phyloP scores from a whole-genome alignment of 2,113 vertebrate species.

The Pheucticus melanocephalus region DNA sequence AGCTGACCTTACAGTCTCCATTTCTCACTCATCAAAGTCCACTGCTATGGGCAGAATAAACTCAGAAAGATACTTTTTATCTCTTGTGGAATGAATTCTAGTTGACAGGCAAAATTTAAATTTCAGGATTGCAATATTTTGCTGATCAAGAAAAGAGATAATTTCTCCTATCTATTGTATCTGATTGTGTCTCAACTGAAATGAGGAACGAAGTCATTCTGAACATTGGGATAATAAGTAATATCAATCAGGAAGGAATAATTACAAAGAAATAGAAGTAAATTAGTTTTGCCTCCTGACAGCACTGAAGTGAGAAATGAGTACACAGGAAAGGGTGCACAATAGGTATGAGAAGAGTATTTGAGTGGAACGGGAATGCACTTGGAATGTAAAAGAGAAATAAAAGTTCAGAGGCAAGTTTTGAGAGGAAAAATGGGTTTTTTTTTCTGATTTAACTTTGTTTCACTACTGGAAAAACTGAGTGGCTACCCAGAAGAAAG shows the following conservation, averaged over 20 bases:
- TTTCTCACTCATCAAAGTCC: background rate
- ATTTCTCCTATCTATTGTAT: conserved; percentile 46
- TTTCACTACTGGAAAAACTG: conserved; percentile 4
- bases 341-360: conserved; percentile 25
- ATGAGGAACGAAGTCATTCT: conserved; percentile 41
- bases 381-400: conserved; percentile 38
- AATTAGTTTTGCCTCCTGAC: conserved; percentile 48
- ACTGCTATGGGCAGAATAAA: background rate
- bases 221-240: conserved; percentile 53
- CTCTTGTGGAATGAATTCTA: background rate
- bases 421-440: background rate
- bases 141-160: conserved; percentile 41
- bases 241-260: conserved; percentile 61
- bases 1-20: background rate
- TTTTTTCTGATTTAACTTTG: conserved; percentile 34
- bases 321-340: background rate
- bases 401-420: background rate
- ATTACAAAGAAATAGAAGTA: conserved; percentile 58
- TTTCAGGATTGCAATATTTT: conserved; percentile 31
- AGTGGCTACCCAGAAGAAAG: background rate
- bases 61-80: background rate
- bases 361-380: conserved; percentile 38
- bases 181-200: conserved; percentile 55
- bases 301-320: conserved; percentile 67
- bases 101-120: conserved; percentile 11